Evolutionary conservation across 2,888 invertebrate genomes (phyloP).

Genomic region (Entomobrya multifasciata): DNA sequence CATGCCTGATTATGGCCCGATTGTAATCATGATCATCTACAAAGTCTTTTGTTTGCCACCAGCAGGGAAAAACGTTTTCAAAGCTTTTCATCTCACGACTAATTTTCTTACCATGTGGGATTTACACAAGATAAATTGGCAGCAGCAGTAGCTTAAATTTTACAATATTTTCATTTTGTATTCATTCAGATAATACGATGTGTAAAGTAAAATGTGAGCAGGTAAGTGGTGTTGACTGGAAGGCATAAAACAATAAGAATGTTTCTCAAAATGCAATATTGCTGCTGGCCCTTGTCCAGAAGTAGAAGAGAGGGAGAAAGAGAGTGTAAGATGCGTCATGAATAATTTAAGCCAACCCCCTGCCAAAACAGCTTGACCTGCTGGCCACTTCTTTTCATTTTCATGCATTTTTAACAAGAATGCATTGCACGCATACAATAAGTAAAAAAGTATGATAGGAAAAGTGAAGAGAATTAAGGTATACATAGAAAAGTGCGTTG

Average conservation of each 20-base stretch:
- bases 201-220: not conserved
- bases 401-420: constrained; percentile 37
- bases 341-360: constrained; percentile 60
- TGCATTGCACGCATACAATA: constrained; percentile 33
- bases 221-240: constrained; percentile 18
- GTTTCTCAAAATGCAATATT: not conserved
- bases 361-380: constrained; percentile 67
- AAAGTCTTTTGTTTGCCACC: constrained; percentile 53
- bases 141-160: constrained; percentile 8
- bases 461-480: not conserved
- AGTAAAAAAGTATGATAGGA: too few species aligned
- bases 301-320: not conserved
- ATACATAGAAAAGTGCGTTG: constrained; percentile 21
- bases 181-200: not conserved
- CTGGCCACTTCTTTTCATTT: constrained; percentile 58
- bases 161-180: too few species aligned
- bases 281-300: constrained; percentile 57
- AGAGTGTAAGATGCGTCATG: constrained; percentile 39
- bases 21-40: constrained; percentile 59
- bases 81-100: constrained; percentile 43
- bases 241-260: constrained; percentile 41
- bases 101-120: constrained; percentile 34
- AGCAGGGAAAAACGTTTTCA: constrained; percentile 41
- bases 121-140: constrained; percentile 19
- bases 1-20: not conserved